phyloP scores from a whole-genome alignment of 2,888 invertebrate species.

The Desoria tigrina region DNA sequence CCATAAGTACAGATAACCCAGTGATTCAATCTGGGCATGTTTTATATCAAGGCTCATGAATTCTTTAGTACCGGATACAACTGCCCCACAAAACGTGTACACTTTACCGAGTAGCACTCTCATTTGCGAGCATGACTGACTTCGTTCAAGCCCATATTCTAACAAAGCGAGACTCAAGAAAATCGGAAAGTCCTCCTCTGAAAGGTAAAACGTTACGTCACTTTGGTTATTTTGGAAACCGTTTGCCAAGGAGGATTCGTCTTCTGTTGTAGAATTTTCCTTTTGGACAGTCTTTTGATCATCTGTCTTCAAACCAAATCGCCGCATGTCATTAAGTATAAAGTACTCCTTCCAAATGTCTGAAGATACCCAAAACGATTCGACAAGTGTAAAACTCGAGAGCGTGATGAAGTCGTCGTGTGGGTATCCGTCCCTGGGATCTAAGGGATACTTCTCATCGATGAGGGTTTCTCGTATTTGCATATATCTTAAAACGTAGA shows the following conservation, averaged over 20 bases:
- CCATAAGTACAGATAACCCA: conserved; percentile 73
- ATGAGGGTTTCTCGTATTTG: neutral
- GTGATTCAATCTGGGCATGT: conserved; percentile 87
- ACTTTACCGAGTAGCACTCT: conserved; percentile 80
- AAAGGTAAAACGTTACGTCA: neutral
- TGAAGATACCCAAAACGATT: conserved; percentile 24
- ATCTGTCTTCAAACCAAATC: neutral
- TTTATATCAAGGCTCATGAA: conserved; percentile 84
- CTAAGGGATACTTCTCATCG: neutral
- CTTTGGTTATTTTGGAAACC: no score
- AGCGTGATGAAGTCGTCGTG: conserved; percentile 26
- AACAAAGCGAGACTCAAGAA: conserved; percentile 61
- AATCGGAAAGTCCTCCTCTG: conserved; percentile 37
- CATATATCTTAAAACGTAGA: conserved; percentile 14
- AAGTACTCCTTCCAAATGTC: conserved; percentile 19
- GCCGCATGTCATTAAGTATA: neutral
- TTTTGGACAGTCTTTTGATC: no score
- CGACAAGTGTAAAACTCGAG: conserved; percentile 22
- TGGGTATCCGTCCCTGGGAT: conserved; percentile 15
- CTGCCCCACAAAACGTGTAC: conserved; percentile 71
- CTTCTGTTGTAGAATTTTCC: neutral
- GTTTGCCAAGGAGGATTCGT: conserved; percentile 1
- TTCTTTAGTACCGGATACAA: conserved; percentile 70
- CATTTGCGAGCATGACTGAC: conserved; percentile 85
- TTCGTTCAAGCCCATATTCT: conserved; percentile 72